Conservation (phyloP, 1,140 invertebrate species). For the Battus philenor region DNA sequence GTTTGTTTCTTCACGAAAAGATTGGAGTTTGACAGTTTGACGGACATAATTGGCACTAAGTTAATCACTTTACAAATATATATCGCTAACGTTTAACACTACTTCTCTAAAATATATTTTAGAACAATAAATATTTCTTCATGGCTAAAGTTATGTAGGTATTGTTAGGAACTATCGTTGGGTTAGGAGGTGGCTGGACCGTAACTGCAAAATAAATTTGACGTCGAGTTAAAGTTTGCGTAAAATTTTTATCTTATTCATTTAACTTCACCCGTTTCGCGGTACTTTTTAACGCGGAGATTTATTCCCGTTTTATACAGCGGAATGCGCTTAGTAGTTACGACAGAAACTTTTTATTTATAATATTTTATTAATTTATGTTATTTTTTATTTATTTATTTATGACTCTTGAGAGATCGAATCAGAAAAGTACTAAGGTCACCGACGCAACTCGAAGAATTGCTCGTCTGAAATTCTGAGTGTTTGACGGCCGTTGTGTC, state of each 20-base stretch:
- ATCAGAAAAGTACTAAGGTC: too few species aligned
- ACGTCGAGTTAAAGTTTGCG: conserved; percentile 18
- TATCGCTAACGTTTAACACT: conserved; percentile 40
- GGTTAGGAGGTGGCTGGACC: conserved; percentile 67
- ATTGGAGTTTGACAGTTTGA: conserved; percentile 58
- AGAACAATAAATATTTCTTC: conserved; percentile 68
- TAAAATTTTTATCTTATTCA: conserved; percentile 22
- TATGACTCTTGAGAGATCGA: too few species aligned
- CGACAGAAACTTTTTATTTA: background rate
- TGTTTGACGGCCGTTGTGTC: too few species aligned
- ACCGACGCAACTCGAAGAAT: too few species aligned
- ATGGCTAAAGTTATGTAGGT: conserved; percentile 71
- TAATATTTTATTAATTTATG: background rate
- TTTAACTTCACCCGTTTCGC: conserved; percentile 44
- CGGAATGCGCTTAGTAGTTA: conserved; percentile 5
- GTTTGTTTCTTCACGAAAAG: conserved; percentile 58
- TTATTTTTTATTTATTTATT: too few species aligned
- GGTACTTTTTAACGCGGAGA: conserved; percentile 16
- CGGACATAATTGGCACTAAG: conserved; percentile 62
- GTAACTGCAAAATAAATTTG: conserved; percentile 36
- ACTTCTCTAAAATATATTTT: conserved; percentile 48
- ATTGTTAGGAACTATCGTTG: conserved; percentile 78
- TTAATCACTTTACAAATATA: conserved; percentile 53
- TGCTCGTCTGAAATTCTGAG: too few species aligned
- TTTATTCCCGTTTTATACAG: conserved; percentile 11